Conservation (phyloP, 2,113 vertebrate species). For the Takifugu bimaculatus region DNA sequence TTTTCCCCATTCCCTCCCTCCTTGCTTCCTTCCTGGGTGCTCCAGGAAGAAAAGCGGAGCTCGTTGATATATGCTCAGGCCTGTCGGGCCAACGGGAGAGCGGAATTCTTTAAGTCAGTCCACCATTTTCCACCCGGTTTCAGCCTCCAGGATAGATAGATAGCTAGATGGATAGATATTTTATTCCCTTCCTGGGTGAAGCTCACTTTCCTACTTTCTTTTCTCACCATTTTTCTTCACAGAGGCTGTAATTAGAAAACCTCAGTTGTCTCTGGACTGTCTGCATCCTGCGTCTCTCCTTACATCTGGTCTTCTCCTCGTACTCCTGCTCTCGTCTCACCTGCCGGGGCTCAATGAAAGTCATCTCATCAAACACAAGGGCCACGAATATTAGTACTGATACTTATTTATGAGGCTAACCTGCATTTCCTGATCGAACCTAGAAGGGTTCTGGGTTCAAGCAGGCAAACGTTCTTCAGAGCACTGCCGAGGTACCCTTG, state of each 20-base stretch:
- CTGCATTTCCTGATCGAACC: too few relatives aligned
- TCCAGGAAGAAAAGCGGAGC: constrained; percentile 27
- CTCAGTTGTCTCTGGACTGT: constrained; percentile 54
- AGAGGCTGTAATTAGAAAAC: constrained; percentile 68
- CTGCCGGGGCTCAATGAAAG: neutral
- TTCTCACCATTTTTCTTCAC: neutral
- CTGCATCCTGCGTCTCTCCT: constrained; percentile 32
- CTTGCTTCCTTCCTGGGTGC: constrained; percentile 46
- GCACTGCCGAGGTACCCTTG: too few relatives aligned
- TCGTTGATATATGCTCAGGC: constrained; percentile 58
- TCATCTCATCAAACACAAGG: too few relatives aligned
- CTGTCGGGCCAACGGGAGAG: constrained; percentile 39
- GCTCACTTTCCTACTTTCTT: neutral
- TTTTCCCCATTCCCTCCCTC: constrained; percentile 6
- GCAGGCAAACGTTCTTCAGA: too few relatives aligned
- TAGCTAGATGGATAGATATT: neutral
- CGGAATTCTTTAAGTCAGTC: constrained; percentile 39
- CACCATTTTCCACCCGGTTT: neutral
- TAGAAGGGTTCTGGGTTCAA: too few relatives aligned
- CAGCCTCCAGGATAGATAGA: neutral
- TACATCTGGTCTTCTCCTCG: constrained; percentile 1
- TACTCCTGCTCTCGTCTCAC: constrained; percentile 40
- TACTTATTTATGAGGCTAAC: too few relatives aligned
- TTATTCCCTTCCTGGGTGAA: neutral
- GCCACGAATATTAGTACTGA: too few relatives aligned